Evolutionary conservation across 1,140 invertebrate genomes (phyloP).

Genomic region (Drosophila novamexicana): DNA sequence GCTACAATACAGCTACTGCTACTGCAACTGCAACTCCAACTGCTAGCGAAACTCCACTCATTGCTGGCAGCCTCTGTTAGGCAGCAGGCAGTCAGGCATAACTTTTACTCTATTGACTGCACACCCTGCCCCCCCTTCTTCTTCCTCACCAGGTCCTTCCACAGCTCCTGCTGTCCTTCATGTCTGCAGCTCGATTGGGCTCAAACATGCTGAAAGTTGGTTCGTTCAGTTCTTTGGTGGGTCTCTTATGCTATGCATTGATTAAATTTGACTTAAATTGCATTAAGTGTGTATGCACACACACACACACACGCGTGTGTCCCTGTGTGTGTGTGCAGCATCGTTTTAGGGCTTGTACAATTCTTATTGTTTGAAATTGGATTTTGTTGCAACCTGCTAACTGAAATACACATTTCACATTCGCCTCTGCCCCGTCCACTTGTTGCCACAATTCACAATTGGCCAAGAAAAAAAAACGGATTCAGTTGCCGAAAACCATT

Average conservation of each 20-base stretch:
- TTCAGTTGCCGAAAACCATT: conserved; percentile 38
- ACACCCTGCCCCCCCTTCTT: neutral
- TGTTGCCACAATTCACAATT: conserved; percentile 59
- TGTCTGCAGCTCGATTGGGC: conserved; percentile 64
- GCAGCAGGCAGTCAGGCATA: conserved; percentile 63
- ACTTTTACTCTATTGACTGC: conserved; percentile 77
- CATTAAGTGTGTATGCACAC: conserved; percentile 53
- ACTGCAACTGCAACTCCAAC: conserved; percentile 18
- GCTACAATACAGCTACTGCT: conserved; percentile 49
- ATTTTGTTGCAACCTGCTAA: conserved; percentile 49
- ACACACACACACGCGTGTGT: conserved; percentile 10
- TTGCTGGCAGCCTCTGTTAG: conserved; percentile 42
- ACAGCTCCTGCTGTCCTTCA: conserved; percentile 1
- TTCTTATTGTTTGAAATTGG: conserved; percentile 69
- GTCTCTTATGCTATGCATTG: conserved; percentile 69
- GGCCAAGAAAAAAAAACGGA: conserved; percentile 32
- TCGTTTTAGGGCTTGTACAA: conserved; percentile 55
- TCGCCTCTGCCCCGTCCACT: conserved; percentile 34
- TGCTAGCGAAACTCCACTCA: conserved; percentile 46
- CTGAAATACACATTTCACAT: neutral
- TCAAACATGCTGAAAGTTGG: conserved; percentile 66
- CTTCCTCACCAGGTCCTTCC: neutral
- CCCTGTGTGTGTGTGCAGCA: conserved; percentile 40
- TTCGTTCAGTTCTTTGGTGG: conserved; percentile 34
- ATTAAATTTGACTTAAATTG: conserved; percentile 81